phyloP scores from a whole-genome alignment of 2,888 invertebrate genomes.

The Temnothorax unifasciatus region DNA sequence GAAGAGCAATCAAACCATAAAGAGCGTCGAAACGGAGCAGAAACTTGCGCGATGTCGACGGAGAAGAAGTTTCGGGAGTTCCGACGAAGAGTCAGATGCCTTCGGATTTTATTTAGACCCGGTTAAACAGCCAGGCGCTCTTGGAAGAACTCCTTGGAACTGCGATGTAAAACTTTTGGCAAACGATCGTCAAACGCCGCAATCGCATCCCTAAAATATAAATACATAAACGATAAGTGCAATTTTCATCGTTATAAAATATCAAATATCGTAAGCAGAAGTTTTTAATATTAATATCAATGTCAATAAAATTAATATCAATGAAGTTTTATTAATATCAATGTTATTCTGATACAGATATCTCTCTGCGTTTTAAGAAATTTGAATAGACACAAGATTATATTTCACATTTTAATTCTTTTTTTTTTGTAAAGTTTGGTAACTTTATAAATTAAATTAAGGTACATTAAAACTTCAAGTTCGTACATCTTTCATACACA shows the following conservation, averaged over 20 bases:
- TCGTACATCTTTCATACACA: neutral
- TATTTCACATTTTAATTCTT: neutral
- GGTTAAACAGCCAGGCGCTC: conserved; percentile 53
- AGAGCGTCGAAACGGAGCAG: conserved; percentile 68
- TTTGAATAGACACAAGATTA: neutral
- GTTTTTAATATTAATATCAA: conserved; percentile 1
- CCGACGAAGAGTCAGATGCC: conserved; percentile 57
- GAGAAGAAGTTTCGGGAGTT: conserved; percentile 68
- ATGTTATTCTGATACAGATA: neutral
- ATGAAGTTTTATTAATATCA: neutral
- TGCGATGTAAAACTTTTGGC: conserved; percentile 47
- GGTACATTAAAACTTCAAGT: too few species aligned
- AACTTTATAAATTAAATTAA: too few species aligned
- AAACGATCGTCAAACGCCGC: conserved; percentile 1
- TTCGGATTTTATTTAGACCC: conserved; percentile 74
- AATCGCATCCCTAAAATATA: neutral
- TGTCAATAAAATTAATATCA: neutral
- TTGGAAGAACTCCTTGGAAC: conserved; percentile 55
- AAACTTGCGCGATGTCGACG: conserved; percentile 63
- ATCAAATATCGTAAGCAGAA: neutral
- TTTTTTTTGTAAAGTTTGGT: neutral
- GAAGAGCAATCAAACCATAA: conserved; percentile 85
- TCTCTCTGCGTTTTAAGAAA: conserved; percentile 1
- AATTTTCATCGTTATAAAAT: neutral
- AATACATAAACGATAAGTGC: neutral